Evolutionary conservation across 2,888 invertebrate genomes (phyloP).

Genomic region (Nomada fucata): DNA sequence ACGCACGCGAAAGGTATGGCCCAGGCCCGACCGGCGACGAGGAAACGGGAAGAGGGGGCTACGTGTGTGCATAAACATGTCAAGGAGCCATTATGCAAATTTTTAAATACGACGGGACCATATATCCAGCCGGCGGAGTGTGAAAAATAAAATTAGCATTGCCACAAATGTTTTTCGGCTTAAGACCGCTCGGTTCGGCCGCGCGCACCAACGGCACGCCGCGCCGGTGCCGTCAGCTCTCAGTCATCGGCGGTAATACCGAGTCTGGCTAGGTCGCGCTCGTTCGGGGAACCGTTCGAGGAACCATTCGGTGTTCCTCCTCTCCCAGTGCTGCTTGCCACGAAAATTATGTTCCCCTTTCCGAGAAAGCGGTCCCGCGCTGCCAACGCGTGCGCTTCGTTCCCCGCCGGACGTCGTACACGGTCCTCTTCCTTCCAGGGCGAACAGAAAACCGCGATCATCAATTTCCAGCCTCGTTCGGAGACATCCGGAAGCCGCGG

Average conservation of each 20-base stretch:
- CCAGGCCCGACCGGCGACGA: constrained; percentile 4
- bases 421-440: not conserved
- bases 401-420: not conserved
- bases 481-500: constrained; percentile 60
- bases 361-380: constrained; percentile 27
- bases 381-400: constrained; percentile 1
- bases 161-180: constrained; percentile 77
- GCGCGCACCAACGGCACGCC: not conserved
- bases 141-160: constrained; percentile 83
- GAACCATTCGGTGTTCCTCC: not conserved
- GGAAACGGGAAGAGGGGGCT: constrained; percentile 42
- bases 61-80: constrained; percentile 83
- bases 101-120: constrained; percentile 82
- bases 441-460: constrained; percentile 41
- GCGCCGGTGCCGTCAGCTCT: constrained; percentile 3
- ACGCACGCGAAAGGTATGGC: constrained; percentile 48
- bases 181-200: constrained; percentile 57
- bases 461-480: constrained; percentile 49
- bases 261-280: constrained; percentile 13
- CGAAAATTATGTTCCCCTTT: constrained; percentile 48
- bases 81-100: constrained; percentile 83
- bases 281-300: constrained; percentile 55
- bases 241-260: constrained; percentile 39
- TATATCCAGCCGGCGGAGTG: constrained; percentile 79
- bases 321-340: not conserved